phyloP scores from a whole-genome alignment of 1,140 invertebrate genomes.

The Pogonomyrmex barbatus region DNA sequence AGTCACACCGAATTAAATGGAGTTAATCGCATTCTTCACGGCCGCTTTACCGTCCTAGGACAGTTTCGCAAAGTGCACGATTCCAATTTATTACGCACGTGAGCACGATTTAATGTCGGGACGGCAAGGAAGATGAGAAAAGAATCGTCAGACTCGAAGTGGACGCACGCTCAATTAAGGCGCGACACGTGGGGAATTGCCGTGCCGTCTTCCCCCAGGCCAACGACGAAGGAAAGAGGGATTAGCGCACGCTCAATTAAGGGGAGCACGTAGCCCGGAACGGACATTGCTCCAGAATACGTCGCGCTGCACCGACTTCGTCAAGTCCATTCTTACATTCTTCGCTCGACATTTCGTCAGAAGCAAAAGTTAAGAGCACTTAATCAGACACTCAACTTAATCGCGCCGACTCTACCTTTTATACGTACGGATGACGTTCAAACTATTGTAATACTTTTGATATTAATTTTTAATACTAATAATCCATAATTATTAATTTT shows the following conservation, averaged over 20 bases:
- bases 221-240: constrained; percentile 29
- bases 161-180: constrained; percentile 61
- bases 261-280: constrained; percentile 81
- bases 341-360: constrained; percentile 24
- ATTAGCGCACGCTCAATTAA: constrained; percentile 82
- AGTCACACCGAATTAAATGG: constrained; percentile 29
- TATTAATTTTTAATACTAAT: constrained; percentile 16
- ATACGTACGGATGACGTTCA: background rate
- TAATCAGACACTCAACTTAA: constrained; percentile 13
- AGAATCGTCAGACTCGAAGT: constrained; percentile 38
- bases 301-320: constrained; percentile 68
- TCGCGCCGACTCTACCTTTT: constrained; percentile 12
- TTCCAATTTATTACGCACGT: constrained; percentile 37
- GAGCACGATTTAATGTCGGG: constrained; percentile 19
- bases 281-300: constrained; percentile 82
- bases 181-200: constrained; percentile 32
- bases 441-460: background rate
- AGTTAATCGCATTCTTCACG: constrained; percentile 44
- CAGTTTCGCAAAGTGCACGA: constrained; percentile 33
- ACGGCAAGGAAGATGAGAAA: constrained; percentile 42
- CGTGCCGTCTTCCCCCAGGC: background rate
- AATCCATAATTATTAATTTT: background rate
- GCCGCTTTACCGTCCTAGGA: constrained; percentile 22
- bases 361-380: constrained; percentile 20
- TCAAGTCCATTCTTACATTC: constrained; percentile 60